phyloP scores from a whole-genome alignment of 2,888 invertebrate genomes.

The Callyntrura sp. region DNA sequence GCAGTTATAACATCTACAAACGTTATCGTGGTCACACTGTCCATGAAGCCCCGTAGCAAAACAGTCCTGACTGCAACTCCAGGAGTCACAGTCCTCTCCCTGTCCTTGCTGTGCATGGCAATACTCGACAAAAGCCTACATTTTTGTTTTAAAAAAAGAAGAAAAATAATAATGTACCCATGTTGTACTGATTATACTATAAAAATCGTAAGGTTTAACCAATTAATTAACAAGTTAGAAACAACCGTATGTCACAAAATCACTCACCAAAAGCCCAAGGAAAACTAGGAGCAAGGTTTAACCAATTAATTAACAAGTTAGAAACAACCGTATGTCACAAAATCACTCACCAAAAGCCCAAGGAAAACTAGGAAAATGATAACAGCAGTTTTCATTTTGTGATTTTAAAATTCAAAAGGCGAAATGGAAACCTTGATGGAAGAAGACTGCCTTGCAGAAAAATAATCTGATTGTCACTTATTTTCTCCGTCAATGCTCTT shows the following conservation, averaged over 20 bases:
- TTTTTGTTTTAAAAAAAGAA: background rate
- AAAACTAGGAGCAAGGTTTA: background rate
- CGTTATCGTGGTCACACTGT: constrained; percentile 59
- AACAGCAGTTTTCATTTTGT: constrained; percentile 35
- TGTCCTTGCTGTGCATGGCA: constrained; percentile 30
- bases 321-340: too few species aligned
- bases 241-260: too few species aligned
- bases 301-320: constrained; percentile 13
- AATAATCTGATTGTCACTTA: too few species aligned
- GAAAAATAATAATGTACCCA: constrained; percentile 3
- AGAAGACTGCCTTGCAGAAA: too few species aligned
- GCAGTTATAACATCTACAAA: constrained; percentile 59
- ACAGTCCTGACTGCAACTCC: constrained; percentile 50
- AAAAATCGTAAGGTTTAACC: background rate
- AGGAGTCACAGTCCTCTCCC: constrained; percentile 43
- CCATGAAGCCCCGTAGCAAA: constrained; percentile 60
- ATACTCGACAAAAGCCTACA: constrained; percentile 51
- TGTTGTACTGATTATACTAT: background rate
- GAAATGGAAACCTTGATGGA: too few species aligned
- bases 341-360: constrained; percentile 43
- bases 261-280: constrained; percentile 49
- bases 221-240: constrained; percentile 14
- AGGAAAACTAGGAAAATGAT: constrained; percentile 16
- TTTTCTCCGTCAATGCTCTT: background rate
- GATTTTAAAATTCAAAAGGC: too few species aligned